Evolutionary conservation across 2,797 vertebrate genomes (phyloP).

Genomic region (Botia kubotai): DNA sequence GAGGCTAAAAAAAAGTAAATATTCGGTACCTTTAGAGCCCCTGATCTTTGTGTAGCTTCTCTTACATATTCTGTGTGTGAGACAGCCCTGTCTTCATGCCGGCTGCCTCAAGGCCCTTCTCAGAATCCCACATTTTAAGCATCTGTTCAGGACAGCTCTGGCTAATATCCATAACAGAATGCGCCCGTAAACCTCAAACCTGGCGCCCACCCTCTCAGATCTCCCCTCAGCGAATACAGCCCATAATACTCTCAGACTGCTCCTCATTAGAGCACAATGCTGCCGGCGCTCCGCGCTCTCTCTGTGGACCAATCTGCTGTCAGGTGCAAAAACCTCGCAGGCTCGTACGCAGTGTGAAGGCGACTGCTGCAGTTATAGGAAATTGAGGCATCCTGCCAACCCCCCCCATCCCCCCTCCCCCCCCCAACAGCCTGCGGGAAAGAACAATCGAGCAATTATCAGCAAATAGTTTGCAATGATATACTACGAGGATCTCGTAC

Average conservation of each 20-base stretch:
- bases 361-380: slow-evolving; percentile 41
- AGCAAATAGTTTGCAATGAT: slow-evolving; percentile 57
- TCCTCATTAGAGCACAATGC: slow-evolving; percentile 63
- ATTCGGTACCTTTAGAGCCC: slow-evolving; percentile 36
- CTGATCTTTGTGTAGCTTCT: slow-evolving; percentile 48
- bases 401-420: not conserved
- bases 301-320: slow-evolving; percentile 51
- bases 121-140: slow-evolving; percentile 52
- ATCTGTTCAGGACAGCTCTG: slow-evolving; percentile 55
- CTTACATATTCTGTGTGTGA: slow-evolving; percentile 60
- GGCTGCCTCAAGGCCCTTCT: slow-evolving; percentile 45
- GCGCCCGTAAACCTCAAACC: slow-evolving; percentile 58
- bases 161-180: slow-evolving; percentile 58
- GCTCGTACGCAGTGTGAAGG: slow-evolving; percentile 41
- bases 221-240: slow-evolving; percentile 50
- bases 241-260: slow-evolving; percentile 58
- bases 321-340: slow-evolving; percentile 54
- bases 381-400: slow-evolving; percentile 34
- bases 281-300: slow-evolving; percentile 49
- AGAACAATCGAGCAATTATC: slow-evolving; percentile 57
- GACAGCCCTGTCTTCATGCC: slow-evolving; percentile 22
- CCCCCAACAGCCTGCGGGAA: slow-evolving; percentile 24
- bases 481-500: slow-evolving; percentile 42
- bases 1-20: slow-evolving; percentile 45
- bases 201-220: slow-evolving; percentile 43